Percentiles rank a stretch among this genome's conserved stretches.
Conservation (phyloP, 2,888 invertebrate genomes). For the Tetranychus piercei region DNA sequence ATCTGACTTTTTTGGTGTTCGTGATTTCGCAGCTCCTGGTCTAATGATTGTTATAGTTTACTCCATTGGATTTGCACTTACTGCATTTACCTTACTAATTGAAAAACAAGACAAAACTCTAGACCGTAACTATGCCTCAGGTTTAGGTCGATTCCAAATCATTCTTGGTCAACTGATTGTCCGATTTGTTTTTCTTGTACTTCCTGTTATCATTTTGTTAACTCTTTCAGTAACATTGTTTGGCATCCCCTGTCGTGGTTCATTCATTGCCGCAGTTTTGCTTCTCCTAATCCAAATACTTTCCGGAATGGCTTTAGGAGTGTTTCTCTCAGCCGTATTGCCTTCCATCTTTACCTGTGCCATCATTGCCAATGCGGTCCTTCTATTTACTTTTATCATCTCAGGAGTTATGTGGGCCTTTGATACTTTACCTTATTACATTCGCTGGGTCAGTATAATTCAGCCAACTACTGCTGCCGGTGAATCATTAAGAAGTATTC, state of each 20-base stretch:
- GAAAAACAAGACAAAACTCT: conserved; percentile 11
- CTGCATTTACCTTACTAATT: neutral
- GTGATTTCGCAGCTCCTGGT: conserved; percentile 13
- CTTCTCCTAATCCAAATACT: conserved; percentile 72
- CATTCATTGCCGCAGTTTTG: conserved; percentile 60
- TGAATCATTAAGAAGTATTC: conserved; percentile 51
- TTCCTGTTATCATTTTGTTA: conserved; percentile 62
- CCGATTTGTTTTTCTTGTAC: conserved; percentile 84
- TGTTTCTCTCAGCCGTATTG: neutral
- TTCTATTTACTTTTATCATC: conserved; percentile 23
- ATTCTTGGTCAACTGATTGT: conserved; percentile 79
- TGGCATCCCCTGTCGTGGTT: conserved; percentile 71
- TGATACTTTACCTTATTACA: conserved; percentile 71
- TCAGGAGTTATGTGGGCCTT: conserved; percentile 85
- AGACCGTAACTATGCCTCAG: conserved; percentile 52
- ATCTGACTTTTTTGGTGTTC: conserved; percentile 11
- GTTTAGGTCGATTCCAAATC: conserved; percentile 74
- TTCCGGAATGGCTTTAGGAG: conserved; percentile 8
- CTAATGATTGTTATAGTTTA: conserved; percentile 10
- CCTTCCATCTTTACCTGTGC: conserved; percentile 9
- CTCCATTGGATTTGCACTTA: conserved; percentile 5
- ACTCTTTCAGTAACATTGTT: conserved; percentile 78
- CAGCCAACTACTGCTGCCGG: conserved; percentile 63
- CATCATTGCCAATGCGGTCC: neutral
- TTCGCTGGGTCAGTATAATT: conserved; percentile 49